phyloP scores from a whole-genome alignment of 2,113 vertebrate genomes.

The Oreochromis tanganicae region DNA sequence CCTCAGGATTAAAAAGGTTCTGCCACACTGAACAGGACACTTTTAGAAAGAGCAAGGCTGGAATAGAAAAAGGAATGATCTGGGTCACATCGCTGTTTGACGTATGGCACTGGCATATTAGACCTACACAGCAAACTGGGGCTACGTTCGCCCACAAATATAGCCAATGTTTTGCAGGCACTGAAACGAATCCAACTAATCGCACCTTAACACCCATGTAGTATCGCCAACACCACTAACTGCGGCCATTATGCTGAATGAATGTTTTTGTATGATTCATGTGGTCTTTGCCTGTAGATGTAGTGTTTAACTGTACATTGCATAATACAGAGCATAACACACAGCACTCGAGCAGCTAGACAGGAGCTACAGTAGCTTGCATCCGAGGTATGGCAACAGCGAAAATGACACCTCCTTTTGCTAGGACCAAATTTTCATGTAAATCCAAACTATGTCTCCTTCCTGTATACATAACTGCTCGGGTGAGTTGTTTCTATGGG shows the following conservation, averaged over 20 bases:
- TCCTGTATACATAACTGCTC: neutral
- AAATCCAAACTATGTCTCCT: neutral
- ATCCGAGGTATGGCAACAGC: neutral
- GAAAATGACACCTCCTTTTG: neutral
- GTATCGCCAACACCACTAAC: neutral
- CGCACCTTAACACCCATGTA: constrained; percentile 22
- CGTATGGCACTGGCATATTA: constrained; percentile 13
- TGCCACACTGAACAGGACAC: neutral
- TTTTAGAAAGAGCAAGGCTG: constrained; percentile 1
- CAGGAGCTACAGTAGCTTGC: constrained; percentile 19
- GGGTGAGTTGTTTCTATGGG: neutral
- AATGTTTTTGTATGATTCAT: constrained; percentile 1
- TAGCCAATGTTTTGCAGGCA: constrained; percentile 4
- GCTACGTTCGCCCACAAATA: constrained; percentile 20
- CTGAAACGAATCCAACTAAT: constrained; percentile 28
- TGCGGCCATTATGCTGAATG: neutral
- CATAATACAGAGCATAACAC: constrained; percentile 38
- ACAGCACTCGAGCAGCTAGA: neutral
- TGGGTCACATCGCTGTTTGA: constrained; percentile 60
- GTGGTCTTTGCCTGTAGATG: neutral
- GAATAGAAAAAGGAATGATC: constrained; percentile 4
- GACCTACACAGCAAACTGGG: constrained; percentile 21
- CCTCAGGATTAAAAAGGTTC: constrained; percentile 5
- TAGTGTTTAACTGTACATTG: constrained; percentile 29
- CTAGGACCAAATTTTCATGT: neutral